A percentile compares a stretch with the other conserved stretches of the same genome.
phyloP scores from a whole-genome alignment of 2,888 invertebrate genomes.

The Caenorhabditis virilis region DNA sequence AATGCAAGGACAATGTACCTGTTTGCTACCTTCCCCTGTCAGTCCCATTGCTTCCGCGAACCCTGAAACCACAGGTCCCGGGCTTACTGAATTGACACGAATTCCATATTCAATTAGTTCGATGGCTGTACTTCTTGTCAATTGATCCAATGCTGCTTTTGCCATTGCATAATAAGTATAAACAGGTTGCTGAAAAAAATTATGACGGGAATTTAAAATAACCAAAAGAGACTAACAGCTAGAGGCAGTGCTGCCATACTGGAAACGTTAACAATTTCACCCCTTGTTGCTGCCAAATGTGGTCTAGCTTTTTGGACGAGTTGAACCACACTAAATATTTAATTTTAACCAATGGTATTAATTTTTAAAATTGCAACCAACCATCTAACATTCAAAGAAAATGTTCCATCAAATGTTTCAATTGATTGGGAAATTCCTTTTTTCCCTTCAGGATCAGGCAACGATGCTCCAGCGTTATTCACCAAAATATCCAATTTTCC shows the following conservation, averaged over 20 bases:
- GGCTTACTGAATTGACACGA: slow-evolving; percentile 13
- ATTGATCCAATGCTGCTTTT: slow-evolving; percentile 28
- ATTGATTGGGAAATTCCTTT: slow-evolving; percentile 12
- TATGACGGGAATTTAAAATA: not conserved
- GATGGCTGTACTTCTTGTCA: slow-evolving; percentile 18
- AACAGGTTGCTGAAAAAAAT: slow-evolving; percentile 6
- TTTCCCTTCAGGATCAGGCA: slow-evolving; percentile 7
- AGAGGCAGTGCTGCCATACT: slow-evolving; percentile 24
- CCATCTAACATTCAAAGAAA: slow-evolving; percentile 13
- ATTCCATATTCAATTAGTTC: slow-evolving; percentile 6
- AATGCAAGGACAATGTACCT: not conserved
- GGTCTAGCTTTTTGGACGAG: slow-evolving; percentile 18
- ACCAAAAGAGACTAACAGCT: slow-evolving; percentile 5
- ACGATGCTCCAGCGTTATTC: slow-evolving; percentile 16
- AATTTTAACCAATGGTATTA: not conserved
- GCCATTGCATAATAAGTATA: slow-evolving; percentile 14
- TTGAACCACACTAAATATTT: slow-evolving; percentile 30
- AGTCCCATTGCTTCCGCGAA: slow-evolving; percentile 17
- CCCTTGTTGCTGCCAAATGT: slow-evolving; percentile 15
- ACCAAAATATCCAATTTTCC: slow-evolving; percentile 27
- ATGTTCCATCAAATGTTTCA: slow-evolving; percentile 8
- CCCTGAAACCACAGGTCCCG: slow-evolving; percentile 12
- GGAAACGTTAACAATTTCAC: slow-evolving; percentile 29
- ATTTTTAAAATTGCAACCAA: no score
- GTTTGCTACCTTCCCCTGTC: no score